phyloP scores from a whole-genome alignment of 2,113 vertebrate genomes.

The Beaufortia kweichowensis region DNA sequence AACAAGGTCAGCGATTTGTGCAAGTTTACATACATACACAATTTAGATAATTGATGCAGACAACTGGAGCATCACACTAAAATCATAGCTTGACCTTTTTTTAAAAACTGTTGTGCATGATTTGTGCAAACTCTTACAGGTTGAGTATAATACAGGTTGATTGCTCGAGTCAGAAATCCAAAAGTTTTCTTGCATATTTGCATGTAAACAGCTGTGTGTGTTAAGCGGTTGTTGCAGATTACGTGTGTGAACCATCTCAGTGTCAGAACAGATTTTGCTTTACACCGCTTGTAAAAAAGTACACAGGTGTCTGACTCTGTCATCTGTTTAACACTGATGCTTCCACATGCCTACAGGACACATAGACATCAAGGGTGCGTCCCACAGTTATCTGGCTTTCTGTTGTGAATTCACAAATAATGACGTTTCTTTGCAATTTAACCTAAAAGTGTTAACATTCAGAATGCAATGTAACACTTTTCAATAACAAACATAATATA shows the following conservation, averaged over 20 bases:
- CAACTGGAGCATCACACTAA: no score
- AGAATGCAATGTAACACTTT: no score
- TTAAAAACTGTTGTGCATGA: no score
- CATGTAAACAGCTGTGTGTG: background rate
- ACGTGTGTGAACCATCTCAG: background rate
- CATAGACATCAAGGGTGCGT: background rate
- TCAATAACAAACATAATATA: no score
- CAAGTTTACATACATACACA: background rate
- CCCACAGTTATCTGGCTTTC: background rate
- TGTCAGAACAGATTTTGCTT: background rate
- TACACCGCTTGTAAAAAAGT: constrained; percentile 58
- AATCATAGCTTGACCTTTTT: no score
- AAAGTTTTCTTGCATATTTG: background rate
- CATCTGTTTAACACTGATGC: constrained; percentile 44
- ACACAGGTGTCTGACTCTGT: constrained; percentile 57
- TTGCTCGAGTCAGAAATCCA: no score
- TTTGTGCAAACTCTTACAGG: no score
- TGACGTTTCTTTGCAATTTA: no score
- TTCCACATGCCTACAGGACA: constrained; percentile 4
- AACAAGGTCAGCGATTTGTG: constrained; percentile 36
- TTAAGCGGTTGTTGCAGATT: background rate
- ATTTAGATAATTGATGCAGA: no score
- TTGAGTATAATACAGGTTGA: no score
- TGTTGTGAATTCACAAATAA: background rate
- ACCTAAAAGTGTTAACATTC: no score